Percentiles rank a stretch among this genome's conserved stretches.
Conservation (phyloP, 2,888 invertebrate genomes). For the Hedya salicella region DNA sequence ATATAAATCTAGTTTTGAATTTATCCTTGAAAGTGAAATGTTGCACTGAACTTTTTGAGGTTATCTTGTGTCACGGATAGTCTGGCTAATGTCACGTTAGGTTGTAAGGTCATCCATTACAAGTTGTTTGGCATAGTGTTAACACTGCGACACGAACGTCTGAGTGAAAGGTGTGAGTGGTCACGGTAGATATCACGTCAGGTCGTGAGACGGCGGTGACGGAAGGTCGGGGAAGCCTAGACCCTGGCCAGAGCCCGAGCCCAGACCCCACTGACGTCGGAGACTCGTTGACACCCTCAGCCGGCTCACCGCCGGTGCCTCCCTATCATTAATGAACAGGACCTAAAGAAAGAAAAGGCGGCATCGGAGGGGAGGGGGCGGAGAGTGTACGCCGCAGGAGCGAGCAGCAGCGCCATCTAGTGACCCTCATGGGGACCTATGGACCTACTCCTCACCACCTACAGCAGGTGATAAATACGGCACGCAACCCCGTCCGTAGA, state of each 20-base stretch:
- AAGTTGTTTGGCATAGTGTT: conserved; percentile 48
- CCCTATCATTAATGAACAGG: conserved; percentile 81
- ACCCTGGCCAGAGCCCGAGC: conserved; percentile 66
- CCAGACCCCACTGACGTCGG: conserved; percentile 82
- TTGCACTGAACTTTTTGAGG: background rate
- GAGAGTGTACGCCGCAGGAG: conserved; percentile 83
- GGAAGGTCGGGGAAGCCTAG: conserved; percentile 83
- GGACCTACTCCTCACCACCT: conserved; percentile 77
- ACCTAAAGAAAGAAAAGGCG: conserved; percentile 80
- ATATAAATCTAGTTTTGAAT: conserved; percentile 72
- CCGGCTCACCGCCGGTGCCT: conserved; percentile 75
- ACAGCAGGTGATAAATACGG: conserved; percentile 83
- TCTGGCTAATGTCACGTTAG: conserved; percentile 18
- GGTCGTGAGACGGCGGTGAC: conserved; percentile 72
- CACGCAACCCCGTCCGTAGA: conserved; percentile 72
- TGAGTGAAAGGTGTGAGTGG: conserved; percentile 65
- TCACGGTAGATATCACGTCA: conserved; percentile 71
- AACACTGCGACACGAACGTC: conserved; percentile 67
- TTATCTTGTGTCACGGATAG: conserved; percentile 16
- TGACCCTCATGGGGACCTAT: conserved; percentile 79
- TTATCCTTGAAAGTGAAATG: conserved; percentile 25
- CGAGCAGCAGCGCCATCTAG: conserved; percentile 82
- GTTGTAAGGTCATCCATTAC: conserved; percentile 45
- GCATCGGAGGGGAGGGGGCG: conserved; percentile 78
- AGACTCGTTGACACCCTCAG: conserved; percentile 79